Evolutionary conservation across 1,140 invertebrate genomes (phyloP).

Genomic region (Drosophila pallidifrons): DNA sequence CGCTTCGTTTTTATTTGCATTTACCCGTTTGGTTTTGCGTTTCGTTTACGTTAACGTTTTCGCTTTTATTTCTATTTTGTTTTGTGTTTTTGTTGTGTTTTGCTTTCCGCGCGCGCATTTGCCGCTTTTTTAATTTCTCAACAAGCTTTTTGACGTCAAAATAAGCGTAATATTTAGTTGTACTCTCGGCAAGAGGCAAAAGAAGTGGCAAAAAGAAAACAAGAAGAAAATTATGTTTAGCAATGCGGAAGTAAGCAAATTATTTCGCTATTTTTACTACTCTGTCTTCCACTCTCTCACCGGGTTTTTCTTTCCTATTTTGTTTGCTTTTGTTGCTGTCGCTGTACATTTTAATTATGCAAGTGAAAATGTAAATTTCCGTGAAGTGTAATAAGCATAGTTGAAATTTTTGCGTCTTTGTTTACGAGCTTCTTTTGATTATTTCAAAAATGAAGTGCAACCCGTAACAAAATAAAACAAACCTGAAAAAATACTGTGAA

Average conservation of each 20-base stretch:
- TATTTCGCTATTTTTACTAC: constrained; percentile 57
- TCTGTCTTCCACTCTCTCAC: background rate
- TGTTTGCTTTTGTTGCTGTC: constrained; percentile 12
- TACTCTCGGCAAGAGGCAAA: constrained; percentile 32
- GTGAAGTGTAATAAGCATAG: constrained; percentile 51
- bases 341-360: constrained; percentile 56
- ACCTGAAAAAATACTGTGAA: background rate
- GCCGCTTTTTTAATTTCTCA: constrained; percentile 71
- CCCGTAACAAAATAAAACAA: background rate
- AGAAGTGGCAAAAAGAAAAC: constrained; percentile 23
- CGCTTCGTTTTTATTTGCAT: constrained; percentile 28
- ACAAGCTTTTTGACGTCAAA: constrained; percentile 71
- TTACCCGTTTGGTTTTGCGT: constrained; percentile 13
- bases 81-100: constrained; percentile 24
- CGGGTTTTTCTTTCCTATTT: background rate
- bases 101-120: constrained; percentile 44
- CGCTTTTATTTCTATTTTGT: constrained; percentile 9
- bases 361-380: constrained; percentile 65
- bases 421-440: constrained; percentile 35
- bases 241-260: constrained; percentile 68
- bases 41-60: constrained; percentile 21
- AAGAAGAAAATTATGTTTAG: constrained; percentile 57
- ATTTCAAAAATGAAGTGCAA: constrained; percentile 10
- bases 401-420: constrained; percentile 37
- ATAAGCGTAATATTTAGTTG: constrained; percentile 70